Conservation (phyloP, 2,113 vertebrate genomes). For the Ceratotherium simum region DNA sequence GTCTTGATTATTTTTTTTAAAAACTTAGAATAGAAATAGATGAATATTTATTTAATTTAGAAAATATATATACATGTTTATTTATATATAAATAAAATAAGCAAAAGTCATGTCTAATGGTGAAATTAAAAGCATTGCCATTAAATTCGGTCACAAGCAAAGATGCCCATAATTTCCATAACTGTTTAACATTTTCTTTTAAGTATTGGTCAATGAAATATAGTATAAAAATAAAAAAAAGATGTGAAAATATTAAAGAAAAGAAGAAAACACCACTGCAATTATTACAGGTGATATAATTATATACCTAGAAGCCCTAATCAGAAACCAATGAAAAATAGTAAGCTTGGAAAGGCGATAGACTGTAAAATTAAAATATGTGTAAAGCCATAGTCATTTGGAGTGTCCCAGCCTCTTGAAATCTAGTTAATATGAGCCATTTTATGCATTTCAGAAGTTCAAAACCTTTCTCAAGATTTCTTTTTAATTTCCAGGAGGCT, state of each 20-base stretch:
- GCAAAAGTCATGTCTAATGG: background rate
- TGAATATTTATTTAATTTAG: background rate
- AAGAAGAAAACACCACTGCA: background rate
- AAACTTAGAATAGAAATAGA: background rate
- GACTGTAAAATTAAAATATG: background rate
- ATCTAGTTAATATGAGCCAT: background rate
- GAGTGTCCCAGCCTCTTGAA: background rate
- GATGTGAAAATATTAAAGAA: background rate
- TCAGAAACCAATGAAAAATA: background rate
- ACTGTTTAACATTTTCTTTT: background rate
- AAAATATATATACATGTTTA: background rate
- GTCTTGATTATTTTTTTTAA: background rate
- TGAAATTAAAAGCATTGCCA: slow-evolving; percentile 5
- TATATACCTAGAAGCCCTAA: background rate
- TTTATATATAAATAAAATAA: background rate
- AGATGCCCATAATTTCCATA: background rate
- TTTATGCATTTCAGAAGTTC: background rate
- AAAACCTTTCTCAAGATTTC: background rate
- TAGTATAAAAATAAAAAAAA: background rate
- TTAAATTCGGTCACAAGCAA: background rate
- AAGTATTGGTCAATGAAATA: background rate
- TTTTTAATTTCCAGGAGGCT: background rate
- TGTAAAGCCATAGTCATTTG: background rate
- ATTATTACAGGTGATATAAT: background rate
- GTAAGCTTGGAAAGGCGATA: background rate